Conservation (phyloP, 2,113 vertebrate genomes). For the Calyptomena viridis region DNA sequence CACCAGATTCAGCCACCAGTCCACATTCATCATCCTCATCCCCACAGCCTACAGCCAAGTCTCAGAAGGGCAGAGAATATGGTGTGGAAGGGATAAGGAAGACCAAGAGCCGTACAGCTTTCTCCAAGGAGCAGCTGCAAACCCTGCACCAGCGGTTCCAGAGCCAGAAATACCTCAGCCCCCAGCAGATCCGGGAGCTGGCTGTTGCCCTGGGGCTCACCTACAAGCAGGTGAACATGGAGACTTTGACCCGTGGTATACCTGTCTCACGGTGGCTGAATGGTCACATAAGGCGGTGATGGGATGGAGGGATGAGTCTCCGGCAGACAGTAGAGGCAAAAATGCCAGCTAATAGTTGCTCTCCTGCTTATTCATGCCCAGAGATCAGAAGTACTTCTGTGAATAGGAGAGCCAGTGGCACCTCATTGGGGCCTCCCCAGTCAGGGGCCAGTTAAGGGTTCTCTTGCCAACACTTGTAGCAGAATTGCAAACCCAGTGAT, state of each 20-base stretch:
- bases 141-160: conserved; percentile 75
- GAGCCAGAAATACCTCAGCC: conserved; percentile 79
- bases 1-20: conserved; percentile 55
- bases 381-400: background rate
- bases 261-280: background rate
- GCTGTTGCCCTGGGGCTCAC: conserved; percentile 74
- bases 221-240: conserved; percentile 77
- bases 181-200: conserved; percentile 79
- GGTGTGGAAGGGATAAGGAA: background rate
- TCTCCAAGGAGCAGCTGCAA: conserved; percentile 79
- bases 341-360: background rate
- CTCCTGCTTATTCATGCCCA: background rate
- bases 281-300: background rate
- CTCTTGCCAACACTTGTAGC: background rate
- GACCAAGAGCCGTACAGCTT: conserved; percentile 69
- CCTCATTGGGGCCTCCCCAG: background rate
- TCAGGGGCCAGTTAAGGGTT: background rate
- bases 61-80: background rate
- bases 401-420: background rate
- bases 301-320: background rate
- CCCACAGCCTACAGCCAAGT: background rate
- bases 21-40: background rate
- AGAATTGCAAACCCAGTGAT: conserved; percentile 18
- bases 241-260: background rate
- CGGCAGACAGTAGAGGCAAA: background rate